These are phyloP conservation scores for Myopa tessellatipennis DNA, from an alignment of 2,888 invertebrate species.

Conservation along the genomic window DNA sequence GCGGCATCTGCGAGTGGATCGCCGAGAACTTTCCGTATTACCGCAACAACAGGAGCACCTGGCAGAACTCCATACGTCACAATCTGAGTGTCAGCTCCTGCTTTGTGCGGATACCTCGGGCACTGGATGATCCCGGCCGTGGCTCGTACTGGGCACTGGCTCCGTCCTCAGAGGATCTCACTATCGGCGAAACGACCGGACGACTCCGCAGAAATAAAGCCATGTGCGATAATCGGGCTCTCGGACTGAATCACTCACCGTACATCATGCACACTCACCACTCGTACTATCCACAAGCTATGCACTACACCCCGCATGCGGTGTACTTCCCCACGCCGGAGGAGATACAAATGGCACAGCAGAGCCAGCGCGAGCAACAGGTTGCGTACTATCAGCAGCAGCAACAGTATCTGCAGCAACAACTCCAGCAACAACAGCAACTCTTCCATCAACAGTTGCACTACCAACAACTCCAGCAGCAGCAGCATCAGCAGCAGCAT, in stretches of 20 bases:
- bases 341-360: conserved; percentile 46
- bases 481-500: conserved; percentile 43
- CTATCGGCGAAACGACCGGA: conserved; percentile 96
- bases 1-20: conserved; percentile 97
- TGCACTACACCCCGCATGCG: conserved; percentile 52
- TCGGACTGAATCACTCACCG: conserved; percentile 34
- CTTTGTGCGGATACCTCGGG: conserved; percentile 94
- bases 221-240: conserved; percentile 35
- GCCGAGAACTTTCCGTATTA: conserved; percentile 97
- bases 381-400: conserved; percentile 43
- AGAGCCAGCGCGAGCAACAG: conserved; percentile 46
- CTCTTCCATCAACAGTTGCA: conserved; percentile 42
- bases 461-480: conserved; percentile 40
- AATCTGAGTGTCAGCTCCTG: conserved; percentile 84
- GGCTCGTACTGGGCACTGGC: conserved; percentile 99
- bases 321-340: conserved; percentile 58
- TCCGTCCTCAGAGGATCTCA: conserved; percentile 93
- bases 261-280: conserved; percentile 51
- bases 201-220: conserved; percentile 78
- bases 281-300: conserved; percentile 40
- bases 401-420: conserved; percentile 46
- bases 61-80: conserved; percentile 89
- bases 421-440: conserved; percentile 41
- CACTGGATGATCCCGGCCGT: conserved; percentile 97
- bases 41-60: conserved; percentile 94